Percentiles rank a stretch among this genome's conserved stretches.
Evolutionary conservation across 1,140 invertebrate genomes (phyloP).

Genomic region (Oedothorax gibbosus): DNA sequence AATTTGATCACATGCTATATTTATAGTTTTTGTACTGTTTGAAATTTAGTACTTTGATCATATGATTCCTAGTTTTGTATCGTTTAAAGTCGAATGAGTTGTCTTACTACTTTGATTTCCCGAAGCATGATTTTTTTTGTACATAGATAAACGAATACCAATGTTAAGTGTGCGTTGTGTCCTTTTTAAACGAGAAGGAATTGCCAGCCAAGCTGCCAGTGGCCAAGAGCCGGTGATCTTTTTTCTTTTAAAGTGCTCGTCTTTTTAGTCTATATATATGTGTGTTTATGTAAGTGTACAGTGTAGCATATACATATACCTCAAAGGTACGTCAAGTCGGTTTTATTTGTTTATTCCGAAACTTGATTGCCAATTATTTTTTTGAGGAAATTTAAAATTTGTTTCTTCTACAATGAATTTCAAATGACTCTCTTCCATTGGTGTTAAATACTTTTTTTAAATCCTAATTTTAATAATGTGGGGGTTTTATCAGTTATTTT

Average conservation of each 20-base stretch:
- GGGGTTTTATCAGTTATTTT: no score
- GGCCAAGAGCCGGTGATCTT: slow-evolving; percentile 47
- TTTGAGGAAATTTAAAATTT: slow-evolving; percentile 34
- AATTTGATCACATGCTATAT: no score
- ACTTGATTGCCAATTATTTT: slow-evolving; percentile 44
- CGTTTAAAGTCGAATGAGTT: not conserved
- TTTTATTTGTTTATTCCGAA: slow-evolving; percentile 41
- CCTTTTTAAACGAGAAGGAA: slow-evolving; percentile 33
- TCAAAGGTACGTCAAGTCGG: slow-evolving; percentile 56
- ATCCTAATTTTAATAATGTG: not conserved
- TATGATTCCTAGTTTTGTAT: no score
- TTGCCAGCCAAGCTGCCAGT: slow-evolving; percentile 59
- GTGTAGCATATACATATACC: slow-evolving; percentile 40
- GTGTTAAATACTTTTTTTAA: not conserved
- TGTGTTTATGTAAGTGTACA: slow-evolving; percentile 45
- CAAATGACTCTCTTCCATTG: not conserved
- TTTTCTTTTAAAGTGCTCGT: slow-evolving; percentile 36
- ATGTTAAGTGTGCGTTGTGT: slow-evolving; percentile 38
- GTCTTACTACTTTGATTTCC: slow-evolving; percentile 27
- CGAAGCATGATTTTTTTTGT: slow-evolving; percentile 30
- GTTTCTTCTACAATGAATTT: slow-evolving; percentile 39
- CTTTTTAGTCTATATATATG: slow-evolving; percentile 29
- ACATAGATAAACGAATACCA: slow-evolving; percentile 17
- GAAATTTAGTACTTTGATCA: no score
- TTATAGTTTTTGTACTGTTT: no score